phyloP scores from a whole-genome alignment of 2,888 invertebrate species.

The Drosophila multiciliata region DNA sequence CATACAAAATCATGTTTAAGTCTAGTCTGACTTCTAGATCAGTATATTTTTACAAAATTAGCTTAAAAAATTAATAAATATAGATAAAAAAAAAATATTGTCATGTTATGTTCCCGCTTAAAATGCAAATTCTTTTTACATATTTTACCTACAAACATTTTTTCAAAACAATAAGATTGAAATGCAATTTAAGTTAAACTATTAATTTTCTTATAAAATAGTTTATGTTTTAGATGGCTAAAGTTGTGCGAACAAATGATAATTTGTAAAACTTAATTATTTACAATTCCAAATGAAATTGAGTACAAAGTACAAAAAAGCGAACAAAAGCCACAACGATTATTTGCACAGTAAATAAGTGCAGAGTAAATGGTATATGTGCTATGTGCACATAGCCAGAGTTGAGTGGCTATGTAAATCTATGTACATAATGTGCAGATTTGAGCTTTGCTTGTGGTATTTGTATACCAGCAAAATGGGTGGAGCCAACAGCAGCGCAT shows the following conservation, averaged over 20 bases:
- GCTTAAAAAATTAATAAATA: not conserved
- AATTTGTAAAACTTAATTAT: slow-evolving; percentile 2
- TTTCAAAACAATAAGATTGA: not conserved
- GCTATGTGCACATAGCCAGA: not conserved
- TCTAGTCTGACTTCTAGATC: not conserved
- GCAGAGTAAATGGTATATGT: not conserved
- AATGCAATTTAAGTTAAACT: not conserved
- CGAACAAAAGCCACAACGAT: slow-evolving; percentile 6
- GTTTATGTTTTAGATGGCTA: not conserved
- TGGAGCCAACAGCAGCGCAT: slow-evolving; percentile 57
- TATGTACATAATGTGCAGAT: slow-evolving; percentile 24
- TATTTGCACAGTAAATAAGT: slow-evolving; percentile 32
- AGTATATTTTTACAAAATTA: not conserved
- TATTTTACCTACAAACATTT: not conserved
- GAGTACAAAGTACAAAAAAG: slow-evolving; percentile 18
- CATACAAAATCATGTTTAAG: too few relatives aligned
- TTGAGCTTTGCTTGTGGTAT: slow-evolving; percentile 33
- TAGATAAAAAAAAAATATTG: not conserved
- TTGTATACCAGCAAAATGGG: slow-evolving; percentile 41
- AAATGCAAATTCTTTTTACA: not conserved
- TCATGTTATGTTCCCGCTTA: not conserved
- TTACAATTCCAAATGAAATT: slow-evolving; percentile 22
- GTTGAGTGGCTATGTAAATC: slow-evolving; percentile 28
- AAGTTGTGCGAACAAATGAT: slow-evolving; percentile 6
- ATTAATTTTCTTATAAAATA: not conserved